phyloP scores from a whole-genome alignment of 2,113 vertebrate genomes.

The Oncorhynchus kisutch region DNA sequence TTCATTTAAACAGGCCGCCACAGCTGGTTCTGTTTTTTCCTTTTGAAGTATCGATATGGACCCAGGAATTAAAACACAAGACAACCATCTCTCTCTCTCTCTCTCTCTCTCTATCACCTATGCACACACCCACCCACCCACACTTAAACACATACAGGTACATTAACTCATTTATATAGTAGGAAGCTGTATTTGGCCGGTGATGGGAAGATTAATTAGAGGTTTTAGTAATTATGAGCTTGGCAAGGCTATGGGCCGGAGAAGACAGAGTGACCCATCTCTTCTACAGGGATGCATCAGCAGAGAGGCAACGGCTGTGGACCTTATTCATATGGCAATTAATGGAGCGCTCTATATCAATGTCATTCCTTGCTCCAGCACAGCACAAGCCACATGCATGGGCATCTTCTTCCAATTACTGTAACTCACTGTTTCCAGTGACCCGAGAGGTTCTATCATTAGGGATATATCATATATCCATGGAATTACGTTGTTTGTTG shows the following conservation, averaged over 20 bases:
- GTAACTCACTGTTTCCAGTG: neutral
- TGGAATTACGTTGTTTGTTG: too few relatives aligned
- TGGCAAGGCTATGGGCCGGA: conserved; percentile 68
- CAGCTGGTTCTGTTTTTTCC: neutral
- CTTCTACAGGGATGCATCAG: conserved; percentile 71
- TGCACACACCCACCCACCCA: conserved; percentile 24
- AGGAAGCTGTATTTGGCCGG: conserved; percentile 67
- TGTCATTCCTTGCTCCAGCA: too few relatives aligned
- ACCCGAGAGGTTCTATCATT: neutral
- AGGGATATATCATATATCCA: neutral
- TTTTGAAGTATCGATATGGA: neutral
- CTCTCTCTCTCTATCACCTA: neutral
- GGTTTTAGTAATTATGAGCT: conserved; percentile 77
- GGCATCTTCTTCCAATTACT: neutral
- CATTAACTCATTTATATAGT: conserved; percentile 65
- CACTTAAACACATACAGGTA: conserved; percentile 41
- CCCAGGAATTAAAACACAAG: neutral
- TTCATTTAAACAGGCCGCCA: conserved; percentile 33
- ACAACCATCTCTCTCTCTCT: neutral
- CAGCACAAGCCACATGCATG: too few relatives aligned
- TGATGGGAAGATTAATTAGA: conserved; percentile 78
- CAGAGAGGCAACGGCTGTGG: conserved; percentile 40
- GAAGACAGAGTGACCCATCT: conserved; percentile 77
- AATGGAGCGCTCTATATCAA: too few relatives aligned
- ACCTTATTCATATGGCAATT: neutral